Evolutionary conservation across 2,797 vertebrate genomes (phyloP), one percentile per base, ranked within the genome.

Genomic region (Oryzias sinensis): DNA sequence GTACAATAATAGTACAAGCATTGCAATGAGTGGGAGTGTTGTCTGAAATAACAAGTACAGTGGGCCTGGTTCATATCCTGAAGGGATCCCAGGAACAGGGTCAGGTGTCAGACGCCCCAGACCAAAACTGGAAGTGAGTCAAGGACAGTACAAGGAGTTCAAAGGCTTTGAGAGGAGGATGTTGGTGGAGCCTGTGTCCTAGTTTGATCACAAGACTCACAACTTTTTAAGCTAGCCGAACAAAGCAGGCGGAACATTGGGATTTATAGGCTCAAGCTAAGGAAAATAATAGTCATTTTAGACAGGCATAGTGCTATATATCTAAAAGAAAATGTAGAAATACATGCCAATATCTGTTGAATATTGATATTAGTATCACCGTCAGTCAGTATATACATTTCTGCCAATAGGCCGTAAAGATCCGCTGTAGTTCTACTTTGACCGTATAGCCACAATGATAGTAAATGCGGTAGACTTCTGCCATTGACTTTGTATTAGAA

Each of bases 31-130:
- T 33, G 46, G 69, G 79, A 52, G 15, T 11, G 53, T 27, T 61
- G 75, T 79, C 76, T 81, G 77, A 65, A 85, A 88, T 61, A 88
- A 88, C 77, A 88, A 81, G 68, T 70, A 33, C 61, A 80, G 49
- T 5, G 14, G 53, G 58, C 62, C 58, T 57, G 51, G 69, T 62
- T 68, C 5, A 22, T 56, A 65, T 76, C 74, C 68, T 74, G 53
- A 43, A 62, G 62, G 66, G 49, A 47, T 59, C 56, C 49, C 64
- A 69, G 69, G 43, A 75, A 44, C 49, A 45, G 81, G 77, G 84
- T 80, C 74, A 76, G 62, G 79, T 74, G 75, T 87, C 77, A 59
- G 47, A 71, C 74, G 77, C 64, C 29, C 43, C 72, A 68, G 55
- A 77, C 78, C 82, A 77, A 68, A 59, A 68, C 49, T 58, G 47